Percentiles rank a stretch among this genome's conserved stretches.
phyloP scores from a whole-genome alignment of 2,113 vertebrate genomes.

The Promerops cafer region DNA sequence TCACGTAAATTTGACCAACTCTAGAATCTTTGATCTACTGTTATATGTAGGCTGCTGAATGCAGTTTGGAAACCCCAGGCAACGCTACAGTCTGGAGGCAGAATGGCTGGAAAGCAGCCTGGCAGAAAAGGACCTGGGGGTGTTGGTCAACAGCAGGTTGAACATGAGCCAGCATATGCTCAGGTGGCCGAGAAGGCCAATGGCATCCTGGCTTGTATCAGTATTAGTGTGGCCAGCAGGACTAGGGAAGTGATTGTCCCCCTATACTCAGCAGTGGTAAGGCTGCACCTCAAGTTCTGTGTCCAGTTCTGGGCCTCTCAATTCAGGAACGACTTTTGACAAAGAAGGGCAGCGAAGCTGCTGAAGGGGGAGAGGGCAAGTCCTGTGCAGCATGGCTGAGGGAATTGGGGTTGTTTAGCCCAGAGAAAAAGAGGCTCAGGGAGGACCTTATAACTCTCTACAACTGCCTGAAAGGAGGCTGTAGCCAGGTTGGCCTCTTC shows the following conservation, averaged over 20 bases:
- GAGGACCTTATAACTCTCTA: neutral
- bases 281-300: neutral
- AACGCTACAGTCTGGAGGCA: neutral
- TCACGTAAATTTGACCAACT: conserved; percentile 8
- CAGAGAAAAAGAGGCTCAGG: neutral
- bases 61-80: neutral
- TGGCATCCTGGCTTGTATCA: neutral
- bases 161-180: neutral
- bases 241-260: neutral
- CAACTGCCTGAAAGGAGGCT: neutral
- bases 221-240: neutral
- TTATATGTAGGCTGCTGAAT: neutral
- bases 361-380: neutral
- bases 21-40: neutral
- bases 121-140: neutral
- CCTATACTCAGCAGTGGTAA: neutral
- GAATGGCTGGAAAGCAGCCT: neutral
- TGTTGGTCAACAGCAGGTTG: neutral
- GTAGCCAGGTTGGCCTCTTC: neutral
- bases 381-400: neutral
- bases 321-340: neutral
- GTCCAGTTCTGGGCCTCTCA: neutral
- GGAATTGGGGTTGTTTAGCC: neutral
- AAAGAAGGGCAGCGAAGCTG: neutral
- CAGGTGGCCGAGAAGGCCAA: neutral